Conservation (phyloP, 1,140 invertebrate genomes). For the Maniola jurtina region DNA sequence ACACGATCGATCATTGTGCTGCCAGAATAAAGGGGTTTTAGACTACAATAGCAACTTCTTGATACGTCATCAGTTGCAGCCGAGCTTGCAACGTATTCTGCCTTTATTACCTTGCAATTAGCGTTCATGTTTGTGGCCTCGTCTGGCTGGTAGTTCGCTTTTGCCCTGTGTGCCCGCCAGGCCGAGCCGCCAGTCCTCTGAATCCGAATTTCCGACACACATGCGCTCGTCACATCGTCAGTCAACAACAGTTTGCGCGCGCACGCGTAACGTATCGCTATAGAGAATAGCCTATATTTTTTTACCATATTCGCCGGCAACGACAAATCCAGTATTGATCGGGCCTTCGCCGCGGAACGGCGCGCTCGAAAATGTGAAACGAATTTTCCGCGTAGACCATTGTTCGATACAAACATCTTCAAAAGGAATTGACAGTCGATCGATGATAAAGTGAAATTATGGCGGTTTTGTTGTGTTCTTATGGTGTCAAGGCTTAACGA, state of each 20-base stretch:
- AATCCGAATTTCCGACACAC: conserved; percentile 41
- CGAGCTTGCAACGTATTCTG: conserved; percentile 27
- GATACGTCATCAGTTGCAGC: conserved; percentile 22
- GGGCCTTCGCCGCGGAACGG: conserved; percentile 65
- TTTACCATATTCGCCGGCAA: conserved; percentile 65
- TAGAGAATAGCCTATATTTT: conserved; percentile 38
- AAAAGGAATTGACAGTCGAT: conserved; percentile 17
- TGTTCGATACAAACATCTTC: conserved; percentile 34
- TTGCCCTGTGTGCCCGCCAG: conserved; percentile 16
- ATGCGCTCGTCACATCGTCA: conserved; percentile 65
- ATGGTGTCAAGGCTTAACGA: conserved; percentile 41
- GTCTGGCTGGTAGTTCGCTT: conserved; percentile 34
- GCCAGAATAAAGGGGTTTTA: conserved; percentile 4
- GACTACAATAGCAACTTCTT: conserved; percentile 5
- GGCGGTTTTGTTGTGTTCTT: conserved; percentile 36
- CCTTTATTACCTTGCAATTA: conserved; percentile 38
- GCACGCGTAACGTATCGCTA: conserved; percentile 56
- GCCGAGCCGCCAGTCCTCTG: conserved; percentile 28
- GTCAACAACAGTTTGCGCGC: conserved; percentile 72
- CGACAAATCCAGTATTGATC: conserved; percentile 72
- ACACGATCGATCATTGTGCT: not conserved
- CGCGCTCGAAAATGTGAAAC: conserved; percentile 64
- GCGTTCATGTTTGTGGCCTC: conserved; percentile 36
- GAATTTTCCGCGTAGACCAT: conserved; percentile 51
- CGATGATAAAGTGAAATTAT: conserved; percentile 48